phyloP scores from a whole-genome alignment of 35 echinoderm and acorn worm species.

The Lytechinus variegatus region DNA sequence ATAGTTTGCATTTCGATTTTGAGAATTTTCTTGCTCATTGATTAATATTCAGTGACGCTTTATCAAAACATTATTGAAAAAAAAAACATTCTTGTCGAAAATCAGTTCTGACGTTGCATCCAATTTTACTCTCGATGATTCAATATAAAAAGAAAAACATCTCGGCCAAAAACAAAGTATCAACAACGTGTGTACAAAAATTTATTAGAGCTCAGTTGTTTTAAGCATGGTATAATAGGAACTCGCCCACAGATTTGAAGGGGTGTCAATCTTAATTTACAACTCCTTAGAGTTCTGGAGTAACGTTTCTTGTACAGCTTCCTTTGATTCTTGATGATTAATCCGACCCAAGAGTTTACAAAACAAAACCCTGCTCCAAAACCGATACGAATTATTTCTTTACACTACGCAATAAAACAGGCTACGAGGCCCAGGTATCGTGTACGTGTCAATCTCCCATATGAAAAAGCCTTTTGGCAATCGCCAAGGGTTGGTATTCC shows the following conservation, averaged over 20 bases:
- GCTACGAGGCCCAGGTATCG: not conserved
- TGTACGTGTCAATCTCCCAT: not conserved
- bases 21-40: too few relatives aligned
- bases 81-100: too few relatives aligned
- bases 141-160: too few relatives aligned
- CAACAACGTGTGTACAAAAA: too few relatives aligned
- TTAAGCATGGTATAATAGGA: not conserved
- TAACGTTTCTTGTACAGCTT: slow-evolving; percentile 18
- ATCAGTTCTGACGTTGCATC: too few relatives aligned
- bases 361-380: not conserved
- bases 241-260: not conserved
- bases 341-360: not conserved
- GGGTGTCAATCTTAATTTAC: not conserved
- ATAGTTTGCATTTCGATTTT: too few relatives aligned
- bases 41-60: too few relatives aligned
- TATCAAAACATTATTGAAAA: too few relatives aligned
- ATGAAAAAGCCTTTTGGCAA: too few relatives aligned
- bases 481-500: too few relatives aligned
- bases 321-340: not conserved
- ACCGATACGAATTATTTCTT: not conserved
- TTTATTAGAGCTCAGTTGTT: not conserved
- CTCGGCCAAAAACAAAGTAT: too few relatives aligned
- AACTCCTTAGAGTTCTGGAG: not conserved
- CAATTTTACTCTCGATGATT: too few relatives aligned
- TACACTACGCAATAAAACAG: not conserved